Evolutionary conservation across 2,113 vertebrate species (phyloP), one percentile per base, ranked within the genome.

Genomic region (Scomber japonicus): DNA sequence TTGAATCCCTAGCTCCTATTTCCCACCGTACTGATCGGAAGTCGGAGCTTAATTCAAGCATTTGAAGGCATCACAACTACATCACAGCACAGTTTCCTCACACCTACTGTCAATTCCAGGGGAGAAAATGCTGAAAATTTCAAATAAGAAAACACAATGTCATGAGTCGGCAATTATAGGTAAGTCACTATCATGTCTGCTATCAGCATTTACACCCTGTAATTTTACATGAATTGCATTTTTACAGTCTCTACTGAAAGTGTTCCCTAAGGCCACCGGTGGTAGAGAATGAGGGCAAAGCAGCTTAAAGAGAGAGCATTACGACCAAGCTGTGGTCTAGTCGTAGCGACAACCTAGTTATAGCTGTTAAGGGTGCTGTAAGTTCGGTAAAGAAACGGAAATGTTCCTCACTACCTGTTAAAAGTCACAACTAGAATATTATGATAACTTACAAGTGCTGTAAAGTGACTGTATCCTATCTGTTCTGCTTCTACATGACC

Each of bases 271-370:
- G 87, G 85, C 78, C 61, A 71, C 72, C 82, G 72, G 83, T 91
- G 83, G 59, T 67, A 70, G 81, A 87, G 85, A 94, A 94, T 89
- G 91, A 93, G 93, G 88, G 82, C 89, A 94, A 93, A 94, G 90
- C 92, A 91, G 91, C 91, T 95, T 95, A 93, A 88, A 92, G 87
- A 57, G 80, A 88, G 86, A 77, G 77, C 79, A 84, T 93, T 94
- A 90, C 51, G 35, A 40, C 55, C 87, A 78, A 82, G 87, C 89
- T 81, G 8, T 66, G 59, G 68, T 74, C 86, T 48, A 82, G 75
- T 30, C 17, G 46, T 53, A 72, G 69, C 75, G 44, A 83, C 55
- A 82, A 75, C 71, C 31, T 40, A 57, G 51, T n/a, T 16, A n/a
- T 55, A 40, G 16, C 44, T 63, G 54, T 40, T 17, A 15, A 49